Conservation (phyloP, 1,140 invertebrate genomes). For the Drosophila grimshawi region DNA sequence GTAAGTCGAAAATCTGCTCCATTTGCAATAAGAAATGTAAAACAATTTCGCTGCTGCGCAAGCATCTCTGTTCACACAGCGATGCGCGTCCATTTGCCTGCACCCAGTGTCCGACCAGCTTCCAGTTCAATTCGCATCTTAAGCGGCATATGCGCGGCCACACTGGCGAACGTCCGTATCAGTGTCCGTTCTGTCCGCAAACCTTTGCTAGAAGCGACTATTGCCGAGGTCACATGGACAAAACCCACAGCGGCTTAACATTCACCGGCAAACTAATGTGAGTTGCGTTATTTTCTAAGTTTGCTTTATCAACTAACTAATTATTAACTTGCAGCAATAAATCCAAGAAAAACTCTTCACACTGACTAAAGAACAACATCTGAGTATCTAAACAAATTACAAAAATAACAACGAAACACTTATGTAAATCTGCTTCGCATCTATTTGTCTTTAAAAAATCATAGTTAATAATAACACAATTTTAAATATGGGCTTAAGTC, state of each 20-base stretch:
- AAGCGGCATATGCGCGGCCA: constrained; percentile 14
- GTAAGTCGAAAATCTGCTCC: neutral
- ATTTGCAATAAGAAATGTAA: neutral
- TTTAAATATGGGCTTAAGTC: neutral
- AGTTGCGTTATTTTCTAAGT: neutral
- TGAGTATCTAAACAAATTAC: neutral
- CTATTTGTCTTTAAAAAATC: too few species aligned
- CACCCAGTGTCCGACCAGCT: neutral
- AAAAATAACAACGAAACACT: neutral
- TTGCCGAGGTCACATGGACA: neutral
- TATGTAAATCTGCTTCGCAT: too few species aligned
- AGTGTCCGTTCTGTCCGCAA: constrained; percentile 11
- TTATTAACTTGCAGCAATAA: neutral
- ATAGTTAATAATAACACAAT: neutral
- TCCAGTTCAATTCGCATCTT: neutral
- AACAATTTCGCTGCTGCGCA: neutral
- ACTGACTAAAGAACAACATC: neutral
- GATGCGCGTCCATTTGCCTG: constrained; percentile 1
- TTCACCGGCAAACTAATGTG: neutral
- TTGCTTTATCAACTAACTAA: neutral
- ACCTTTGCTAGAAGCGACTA: constrained; percentile 21
- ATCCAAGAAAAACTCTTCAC: neutral
- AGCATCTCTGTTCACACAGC: neutral
- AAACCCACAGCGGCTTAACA: neutral
- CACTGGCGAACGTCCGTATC: constrained; percentile 25